Evolutionary conservation across 2,888 invertebrate genomes (phyloP).

Genomic region (Coenonympha glycerion): DNA sequence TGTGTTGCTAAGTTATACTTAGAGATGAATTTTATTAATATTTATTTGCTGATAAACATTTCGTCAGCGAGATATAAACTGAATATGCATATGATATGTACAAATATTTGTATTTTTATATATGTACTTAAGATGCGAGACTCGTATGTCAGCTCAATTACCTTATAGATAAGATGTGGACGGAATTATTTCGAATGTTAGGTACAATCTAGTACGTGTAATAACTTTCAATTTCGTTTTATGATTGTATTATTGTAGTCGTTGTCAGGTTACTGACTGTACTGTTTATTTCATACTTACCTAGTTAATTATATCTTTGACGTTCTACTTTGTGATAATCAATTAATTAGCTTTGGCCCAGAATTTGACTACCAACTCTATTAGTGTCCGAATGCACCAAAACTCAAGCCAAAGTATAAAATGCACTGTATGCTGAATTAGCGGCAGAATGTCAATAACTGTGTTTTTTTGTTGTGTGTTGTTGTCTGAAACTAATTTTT

Average conservation of each 20-base stretch:
- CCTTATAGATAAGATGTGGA: not conserved
- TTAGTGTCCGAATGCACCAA: too few species aligned
- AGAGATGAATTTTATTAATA: not conserved
- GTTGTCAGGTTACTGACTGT: too few species aligned
- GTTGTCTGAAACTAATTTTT: too few species aligned
- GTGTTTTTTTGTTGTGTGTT: too few species aligned
- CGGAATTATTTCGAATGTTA: not conserved
- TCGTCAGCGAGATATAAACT: not conserved
- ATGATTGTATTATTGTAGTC: not conserved
- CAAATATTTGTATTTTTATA: not conserved
- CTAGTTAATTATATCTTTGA: too few species aligned
- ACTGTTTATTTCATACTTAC: too few species aligned
- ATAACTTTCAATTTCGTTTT: not conserved
- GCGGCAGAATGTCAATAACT: too few species aligned
- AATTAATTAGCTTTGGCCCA: too few species aligned
- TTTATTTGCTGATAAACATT: constrained; percentile 6
- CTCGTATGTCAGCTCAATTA: not conserved
- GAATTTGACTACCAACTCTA: too few species aligned
- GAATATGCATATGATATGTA: not conserved
- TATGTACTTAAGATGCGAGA: not conserved
- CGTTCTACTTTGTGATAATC: too few species aligned
- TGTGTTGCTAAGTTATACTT: not conserved
- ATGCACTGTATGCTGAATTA: too few species aligned
- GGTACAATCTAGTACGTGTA: not conserved
- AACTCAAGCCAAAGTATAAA: too few species aligned